phyloP scores from a whole-genome alignment of 2,797 vertebrate species.

The Chlorospingus semifuscus region DNA sequence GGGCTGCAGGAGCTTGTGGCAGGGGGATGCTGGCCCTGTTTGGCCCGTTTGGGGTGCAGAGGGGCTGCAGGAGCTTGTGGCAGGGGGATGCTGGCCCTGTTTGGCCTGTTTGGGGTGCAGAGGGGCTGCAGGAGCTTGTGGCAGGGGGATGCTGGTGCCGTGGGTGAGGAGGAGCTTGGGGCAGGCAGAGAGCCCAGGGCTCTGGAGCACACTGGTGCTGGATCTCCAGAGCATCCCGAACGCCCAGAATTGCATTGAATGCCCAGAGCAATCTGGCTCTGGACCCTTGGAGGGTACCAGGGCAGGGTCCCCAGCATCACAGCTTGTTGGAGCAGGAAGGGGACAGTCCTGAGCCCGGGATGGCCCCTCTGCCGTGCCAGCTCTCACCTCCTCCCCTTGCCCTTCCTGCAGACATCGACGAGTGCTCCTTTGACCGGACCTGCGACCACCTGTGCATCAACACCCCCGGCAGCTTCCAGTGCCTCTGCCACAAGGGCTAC shows the following conservation, averaged over 20 bases:
- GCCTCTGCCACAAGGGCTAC: constrained; percentile 93
- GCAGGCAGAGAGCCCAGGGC: not conserved
- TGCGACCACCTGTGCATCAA: constrained; percentile 97
- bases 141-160: not conserved
- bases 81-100: too few relatives aligned
- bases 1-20: not conserved
- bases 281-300: not conserved
- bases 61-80: not conserved
- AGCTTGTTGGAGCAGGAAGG: not conserved
- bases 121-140: not conserved
- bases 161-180: not conserved
- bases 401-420: constrained; percentile 87
- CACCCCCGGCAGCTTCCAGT: constrained; percentile 95
- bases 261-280: not conserved
- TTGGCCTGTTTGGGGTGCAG: not conserved
- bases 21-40: not conserved
- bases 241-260: not conserved
- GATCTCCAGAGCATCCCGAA: not conserved
- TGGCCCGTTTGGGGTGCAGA: not conserved
- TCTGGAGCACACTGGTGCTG: not conserved
- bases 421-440: constrained; percentile 95
- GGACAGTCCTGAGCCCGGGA: not conserved
- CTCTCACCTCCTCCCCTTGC: not conserved
- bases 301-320: not conserved
- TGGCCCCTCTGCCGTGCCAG: rapidly evolving